Conservation (phyloP, 2,113 vertebrate species). For the Onychorhynchus coronatus region DNA sequence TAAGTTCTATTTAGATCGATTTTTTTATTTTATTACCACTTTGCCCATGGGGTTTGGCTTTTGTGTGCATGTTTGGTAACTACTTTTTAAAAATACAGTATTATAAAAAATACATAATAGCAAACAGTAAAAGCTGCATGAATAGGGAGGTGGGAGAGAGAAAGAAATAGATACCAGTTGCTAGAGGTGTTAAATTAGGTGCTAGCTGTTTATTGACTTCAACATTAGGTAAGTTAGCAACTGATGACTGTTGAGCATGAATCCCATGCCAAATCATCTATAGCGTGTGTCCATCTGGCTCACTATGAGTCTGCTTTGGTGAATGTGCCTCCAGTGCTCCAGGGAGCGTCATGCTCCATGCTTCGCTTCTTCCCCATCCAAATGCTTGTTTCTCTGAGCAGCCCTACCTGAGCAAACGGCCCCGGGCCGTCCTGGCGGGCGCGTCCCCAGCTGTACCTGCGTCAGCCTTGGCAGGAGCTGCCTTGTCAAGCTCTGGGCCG, state of each 20-base stretch:
- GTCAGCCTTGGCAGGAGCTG: background rate
- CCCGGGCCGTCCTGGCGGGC: background rate
- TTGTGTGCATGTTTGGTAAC: background rate
- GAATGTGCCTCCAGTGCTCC: background rate
- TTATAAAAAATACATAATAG: background rate
- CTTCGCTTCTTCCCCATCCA: background rate
- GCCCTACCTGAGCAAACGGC: background rate
- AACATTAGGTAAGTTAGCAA: background rate
- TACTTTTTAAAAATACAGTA: background rate
- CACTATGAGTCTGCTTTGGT: background rate
- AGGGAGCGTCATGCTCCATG: background rate
- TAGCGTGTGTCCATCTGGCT: background rate
- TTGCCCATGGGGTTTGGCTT: background rate
- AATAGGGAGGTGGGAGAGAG: background rate
- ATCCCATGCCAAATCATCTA: fast-evolving
- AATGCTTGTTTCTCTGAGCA: background rate
- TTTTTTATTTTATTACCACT: conserved; percentile 47
- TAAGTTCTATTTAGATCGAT: conserved; percentile 23
- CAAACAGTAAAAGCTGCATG: background rate
- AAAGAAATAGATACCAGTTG: background rate
- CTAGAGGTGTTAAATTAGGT: background rate
- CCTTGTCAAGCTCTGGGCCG: background rate
- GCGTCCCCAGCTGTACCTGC: background rate
- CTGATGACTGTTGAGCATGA: background rate
- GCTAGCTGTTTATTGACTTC: background rate